These are phyloP conservation scores for Chymomyza fuscimana DNA, from an alignment of 2,888 invertebrate species.

Conservation along the genomic window DNA sequence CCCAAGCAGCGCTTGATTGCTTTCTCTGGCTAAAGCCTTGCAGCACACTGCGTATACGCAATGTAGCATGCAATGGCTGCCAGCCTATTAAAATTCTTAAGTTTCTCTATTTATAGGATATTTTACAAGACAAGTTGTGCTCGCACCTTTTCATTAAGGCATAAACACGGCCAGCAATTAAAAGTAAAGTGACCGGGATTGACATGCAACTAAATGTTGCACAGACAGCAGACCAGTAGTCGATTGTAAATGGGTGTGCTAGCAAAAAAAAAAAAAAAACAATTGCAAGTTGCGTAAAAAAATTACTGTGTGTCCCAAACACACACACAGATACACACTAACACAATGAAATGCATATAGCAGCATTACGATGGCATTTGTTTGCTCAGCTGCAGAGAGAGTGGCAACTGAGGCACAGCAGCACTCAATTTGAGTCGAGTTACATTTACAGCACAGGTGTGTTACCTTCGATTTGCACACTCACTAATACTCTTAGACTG, in stretches of 20 bases:
- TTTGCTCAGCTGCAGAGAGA: slow-evolving; percentile 36
- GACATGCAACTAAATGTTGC: not conserved
- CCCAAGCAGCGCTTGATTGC: not conserved
- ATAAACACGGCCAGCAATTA: not conserved
- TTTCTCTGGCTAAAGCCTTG: not conserved
- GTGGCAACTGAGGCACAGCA: not conserved
- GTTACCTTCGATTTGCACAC: slow-evolving; percentile 50
- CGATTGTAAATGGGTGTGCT: not conserved
- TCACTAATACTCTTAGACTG: not conserved
- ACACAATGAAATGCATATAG: not conserved
- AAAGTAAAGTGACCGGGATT: not conserved
- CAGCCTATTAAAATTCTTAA: not conserved
- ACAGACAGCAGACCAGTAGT: not conserved
- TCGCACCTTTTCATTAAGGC: not conserved
- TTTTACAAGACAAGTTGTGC: not conserved
- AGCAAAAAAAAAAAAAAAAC: not conserved
- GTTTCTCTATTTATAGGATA: not conserved
- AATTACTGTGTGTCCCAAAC: not conserved
- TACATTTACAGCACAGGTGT: slow-evolving; percentile 8
- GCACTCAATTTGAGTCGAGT: slow-evolving; percentile 3
- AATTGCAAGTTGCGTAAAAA: not conserved
- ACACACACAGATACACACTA: not conserved
- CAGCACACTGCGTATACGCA: not conserved
- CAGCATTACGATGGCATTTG: slow-evolving; percentile 24
- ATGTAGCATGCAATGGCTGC: not conserved